Evolutionary conservation across 2,797 vertebrate genomes (phyloP).

Genomic region (Gadopsis marmoratus): DNA sequence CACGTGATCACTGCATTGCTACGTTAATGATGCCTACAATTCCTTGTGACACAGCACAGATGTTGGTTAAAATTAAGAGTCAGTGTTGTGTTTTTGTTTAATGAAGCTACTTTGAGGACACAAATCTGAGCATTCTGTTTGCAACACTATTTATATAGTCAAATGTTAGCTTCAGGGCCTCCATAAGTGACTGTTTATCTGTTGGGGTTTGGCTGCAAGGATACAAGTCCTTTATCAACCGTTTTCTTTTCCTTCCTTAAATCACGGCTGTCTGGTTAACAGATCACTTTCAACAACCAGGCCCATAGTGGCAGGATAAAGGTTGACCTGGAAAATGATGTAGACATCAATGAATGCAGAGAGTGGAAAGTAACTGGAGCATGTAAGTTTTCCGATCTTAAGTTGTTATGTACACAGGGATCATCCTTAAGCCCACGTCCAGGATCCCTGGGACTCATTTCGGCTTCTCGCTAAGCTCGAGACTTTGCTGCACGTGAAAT

Average conservation of each 20-base stretch:
- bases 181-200: slow-evolving; percentile 14
- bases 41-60: neutral
- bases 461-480: neutral
- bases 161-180: slow-evolving; percentile 17
- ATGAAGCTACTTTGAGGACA: neutral
- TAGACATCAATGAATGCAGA: slow-evolving; percentile 83
- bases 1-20: slow-evolving; percentile 23
- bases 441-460: neutral
- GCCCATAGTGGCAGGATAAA: slow-evolving; percentile 95
- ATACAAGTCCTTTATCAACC: neutral
- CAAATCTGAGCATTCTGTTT: neutral
- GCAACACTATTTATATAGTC: slow-evolving; percentile 4
- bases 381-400: slow-evolving; percentile 82
- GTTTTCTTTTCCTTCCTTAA: neutral
- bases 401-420: neutral
- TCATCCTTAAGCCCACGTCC: neutral
- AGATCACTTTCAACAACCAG: slow-evolving; percentile 93
- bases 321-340: slow-evolving; percentile 90
- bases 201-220: neutral
- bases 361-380: slow-evolving; percentile 90
- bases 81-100: slow-evolving; percentile 3
- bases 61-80: neutral
- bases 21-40: neutral
- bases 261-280: slow-evolving; percentile 37
- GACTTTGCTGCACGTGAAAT: neutral